Evolutionary conservation across 2,797 vertebrate species (phyloP), one percentile per base, ranked within the genome.

Genomic region (Alfaro cultratus): DNA sequence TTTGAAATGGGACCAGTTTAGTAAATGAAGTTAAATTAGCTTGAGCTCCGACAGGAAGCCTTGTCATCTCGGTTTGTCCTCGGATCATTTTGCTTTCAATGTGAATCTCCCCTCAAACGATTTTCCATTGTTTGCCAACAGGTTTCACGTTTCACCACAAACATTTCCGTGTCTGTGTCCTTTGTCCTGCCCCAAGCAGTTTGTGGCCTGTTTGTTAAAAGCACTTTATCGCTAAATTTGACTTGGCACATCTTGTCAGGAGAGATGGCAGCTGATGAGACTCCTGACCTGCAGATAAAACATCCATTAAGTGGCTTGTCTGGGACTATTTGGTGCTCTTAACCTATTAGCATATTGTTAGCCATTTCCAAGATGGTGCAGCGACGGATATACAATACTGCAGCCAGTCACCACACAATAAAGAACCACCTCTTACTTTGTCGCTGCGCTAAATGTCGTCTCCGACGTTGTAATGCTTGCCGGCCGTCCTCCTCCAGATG

Each of bases 341-440:
- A 80, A 72, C 77, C 88, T 83, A 94, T 95, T 94, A 93, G 90
- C 92, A 94, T 94, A 89, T 91, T 89, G 90, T 92, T 91, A 84
- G 85, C 84, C 92, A 90, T 92, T 92, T 80, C 86, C 77, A 10
- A 57, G 87, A 88, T 77, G 89, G 83, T 55, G 87, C 88, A 83
- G 86, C 81, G 5, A 51, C 51, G 85, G 83, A 71, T 70, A 0
- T 57, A 11, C 82, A n/a, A 46, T 47, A 5, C 53, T 81, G 80
- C 86, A 78, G 86, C 88, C 87, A 88, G 86, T 92, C 88, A 86
- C 85, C 91, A 90, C 90, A 16, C 90, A 80, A 67, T 90, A 85
- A 91, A 92, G 86, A 89, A 85, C 51, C 91, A 86, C 90, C 91
- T 93, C 88, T 90, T 89, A 75, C 87, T 91, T 86, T 45, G 72